Conservation (phyloP, 2,113 vertebrate species). For the Myotis lucifugus region DNA sequence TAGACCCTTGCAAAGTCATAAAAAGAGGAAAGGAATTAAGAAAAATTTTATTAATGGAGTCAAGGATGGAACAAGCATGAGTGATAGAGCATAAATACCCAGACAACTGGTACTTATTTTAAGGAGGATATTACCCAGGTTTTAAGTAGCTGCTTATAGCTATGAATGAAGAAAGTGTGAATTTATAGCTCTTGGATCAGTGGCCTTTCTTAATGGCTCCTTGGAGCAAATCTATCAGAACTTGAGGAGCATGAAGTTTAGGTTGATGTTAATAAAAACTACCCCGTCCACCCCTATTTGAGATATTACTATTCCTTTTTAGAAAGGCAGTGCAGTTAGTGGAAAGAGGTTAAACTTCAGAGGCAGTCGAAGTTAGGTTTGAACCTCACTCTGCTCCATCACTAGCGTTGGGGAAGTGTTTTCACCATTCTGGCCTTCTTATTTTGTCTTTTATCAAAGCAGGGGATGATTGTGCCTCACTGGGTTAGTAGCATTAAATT, state of each 20-base stretch:
- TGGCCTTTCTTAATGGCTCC: conserved; percentile 64
- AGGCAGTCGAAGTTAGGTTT: not conserved
- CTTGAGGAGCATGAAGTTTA: conserved; percentile 48
- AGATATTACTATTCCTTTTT: not conserved
- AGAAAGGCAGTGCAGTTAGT: not conserved
- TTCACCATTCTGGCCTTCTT: not conserved
- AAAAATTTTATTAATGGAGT: conserved; percentile 73
- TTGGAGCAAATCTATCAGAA: conserved; percentile 59
- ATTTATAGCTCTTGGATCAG: conserved; percentile 61
- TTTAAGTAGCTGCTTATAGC: conserved; percentile 65
- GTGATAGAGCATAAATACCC: conserved; percentile 55
- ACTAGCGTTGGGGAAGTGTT: not conserved
- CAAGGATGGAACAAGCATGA: conserved; percentile 65
- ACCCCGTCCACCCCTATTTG: not conserved
- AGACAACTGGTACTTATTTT: conserved; percentile 55
- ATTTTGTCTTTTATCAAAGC: conserved; percentile 1
- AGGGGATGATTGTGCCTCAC: not conserved
- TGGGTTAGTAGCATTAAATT: not conserved
- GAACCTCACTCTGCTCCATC: not conserved
- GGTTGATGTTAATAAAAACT: conserved; percentile 51
- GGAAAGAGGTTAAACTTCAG: not conserved
- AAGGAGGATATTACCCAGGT: conserved; percentile 42
- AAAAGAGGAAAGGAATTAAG: conserved; percentile 70
- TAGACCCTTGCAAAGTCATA: conserved; percentile 68
- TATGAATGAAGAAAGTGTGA: conserved; percentile 32